Evolutionary conservation across 1,140 invertebrate genomes (phyloP), one percentile per base, ranked within the genome.

Genomic region (Papilio dardanus): DNA sequence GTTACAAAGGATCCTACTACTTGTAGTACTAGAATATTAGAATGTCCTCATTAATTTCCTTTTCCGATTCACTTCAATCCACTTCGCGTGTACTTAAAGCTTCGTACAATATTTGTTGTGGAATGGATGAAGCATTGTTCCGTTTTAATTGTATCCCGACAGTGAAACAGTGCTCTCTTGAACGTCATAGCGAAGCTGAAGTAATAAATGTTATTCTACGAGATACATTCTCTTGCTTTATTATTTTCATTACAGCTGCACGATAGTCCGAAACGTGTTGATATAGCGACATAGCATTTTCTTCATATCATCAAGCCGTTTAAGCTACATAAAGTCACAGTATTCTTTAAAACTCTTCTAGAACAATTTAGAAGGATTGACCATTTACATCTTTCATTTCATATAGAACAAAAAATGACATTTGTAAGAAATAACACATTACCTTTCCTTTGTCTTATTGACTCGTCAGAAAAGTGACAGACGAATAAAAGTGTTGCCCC

Each of bases 21-120:
- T 67, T 79, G 74, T 74, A 78, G 80, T 80, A 84, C 88, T 90
- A 88, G 82, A 88, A 87, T 89, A 88, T 91, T 90, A 88, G 85
- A 92, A 85, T 83, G 46, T 54, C 68, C 83, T 85, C 86, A 85
- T 86, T 86, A 76, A 83, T 88, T 85, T 87, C 80, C 82, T 83
- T 77, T 62, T 71, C 75, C 75, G 80, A 80, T 81, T 86, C 79
- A 84, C 80, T 86, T 82, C 85, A 86, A 85, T 82, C 84, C 81
- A 83, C 79, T 88, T 85, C 19, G 75, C 76, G 78, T 75, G 78
- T 79, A 78, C 80, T 84, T 78, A 69, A 74, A 68, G 71, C 73
- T 73, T 37, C 71, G 35, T 74, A 68, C 69, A 66, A 75, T 77
- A 74, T 75, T 78, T 74, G 65, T 74, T 46, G 54, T 31, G 42